Evolutionary conservation across 1,140 invertebrate species (phyloP).

Genomic region (Trialeurodes vaporariorum): DNA sequence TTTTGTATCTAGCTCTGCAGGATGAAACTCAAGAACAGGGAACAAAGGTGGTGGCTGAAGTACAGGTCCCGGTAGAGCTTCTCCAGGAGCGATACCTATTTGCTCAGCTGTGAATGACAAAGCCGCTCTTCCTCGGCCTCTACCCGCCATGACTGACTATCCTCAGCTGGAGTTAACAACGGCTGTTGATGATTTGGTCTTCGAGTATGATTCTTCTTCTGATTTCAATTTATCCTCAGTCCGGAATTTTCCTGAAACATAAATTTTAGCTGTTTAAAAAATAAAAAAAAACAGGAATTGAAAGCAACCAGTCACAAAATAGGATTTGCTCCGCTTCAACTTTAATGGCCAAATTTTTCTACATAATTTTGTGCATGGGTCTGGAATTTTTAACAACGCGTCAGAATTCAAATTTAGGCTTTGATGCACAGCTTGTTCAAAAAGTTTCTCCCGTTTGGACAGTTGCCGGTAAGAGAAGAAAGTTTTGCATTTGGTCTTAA

Average conservation of each 20-base stretch:
- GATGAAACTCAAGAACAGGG: conserved; percentile 47
- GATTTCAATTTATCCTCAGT: neutral
- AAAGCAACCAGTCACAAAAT: too few relatives aligned
- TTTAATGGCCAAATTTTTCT: too few relatives aligned
- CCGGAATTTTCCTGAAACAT: neutral
- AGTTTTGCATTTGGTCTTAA: too few relatives aligned
- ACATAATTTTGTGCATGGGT: too few relatives aligned
- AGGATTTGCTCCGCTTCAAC: too few relatives aligned
- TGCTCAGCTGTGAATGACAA: conserved; percentile 50
- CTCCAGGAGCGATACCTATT: conserved; percentile 46
- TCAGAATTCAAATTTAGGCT: too few relatives aligned
- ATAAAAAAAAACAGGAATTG: too few relatives aligned
- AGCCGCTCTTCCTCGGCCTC: conserved; percentile 36
- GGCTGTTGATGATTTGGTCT: neutral
- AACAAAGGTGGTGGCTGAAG: conserved; percentile 53
- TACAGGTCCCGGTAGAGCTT: conserved; percentile 44
- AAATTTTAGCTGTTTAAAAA: too few relatives aligned
- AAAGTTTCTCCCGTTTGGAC: too few relatives aligned
- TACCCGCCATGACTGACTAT: conserved; percentile 31
- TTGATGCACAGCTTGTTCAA: too few relatives aligned
- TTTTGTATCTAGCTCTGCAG: conserved; percentile 35
- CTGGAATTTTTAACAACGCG: too few relatives aligned
- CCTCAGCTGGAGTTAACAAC: neutral
- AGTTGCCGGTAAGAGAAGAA: too few relatives aligned
- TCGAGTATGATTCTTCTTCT: neutral